These are phyloP conservation scores for Ctenicera cuprea DNA, from an alignment of 2,888 invertebrate genomes.

Conservation along the genomic window DNA sequence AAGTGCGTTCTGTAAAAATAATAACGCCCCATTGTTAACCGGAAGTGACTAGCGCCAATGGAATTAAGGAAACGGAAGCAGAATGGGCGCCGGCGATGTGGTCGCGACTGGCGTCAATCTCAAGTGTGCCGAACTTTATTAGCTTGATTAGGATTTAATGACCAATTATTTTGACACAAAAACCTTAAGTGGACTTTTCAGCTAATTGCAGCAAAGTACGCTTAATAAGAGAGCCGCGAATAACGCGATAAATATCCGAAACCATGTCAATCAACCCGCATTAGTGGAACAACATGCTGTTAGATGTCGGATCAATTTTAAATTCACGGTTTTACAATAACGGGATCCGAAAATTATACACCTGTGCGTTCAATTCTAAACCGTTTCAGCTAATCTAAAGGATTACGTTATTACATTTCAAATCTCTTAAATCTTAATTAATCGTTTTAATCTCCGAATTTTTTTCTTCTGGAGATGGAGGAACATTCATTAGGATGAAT, in stretches of 20 bases:
- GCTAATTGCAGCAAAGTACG: conserved; percentile 35
- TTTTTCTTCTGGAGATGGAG: conserved; percentile 11
- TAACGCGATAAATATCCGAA: conserved; percentile 42
- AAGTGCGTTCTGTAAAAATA: conserved; percentile 56
- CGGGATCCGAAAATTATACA: conserved; percentile 37
- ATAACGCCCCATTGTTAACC: conserved; percentile 56
- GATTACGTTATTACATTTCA: conserved; percentile 35
- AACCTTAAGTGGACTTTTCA: conserved; percentile 26
- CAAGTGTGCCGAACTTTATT: conserved; percentile 35
- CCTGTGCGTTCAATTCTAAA: conserved; percentile 33
- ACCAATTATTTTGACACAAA: conserved; percentile 46
- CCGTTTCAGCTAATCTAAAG: conserved; percentile 28
- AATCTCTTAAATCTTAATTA: conserved; percentile 39
- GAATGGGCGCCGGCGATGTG: conserved; percentile 52
- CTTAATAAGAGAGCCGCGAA: conserved; percentile 24
- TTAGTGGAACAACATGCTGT: conserved; percentile 40
- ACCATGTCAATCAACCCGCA: conserved; percentile 38
- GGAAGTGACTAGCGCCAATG: conserved; percentile 58
- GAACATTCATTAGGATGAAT: conserved; percentile 43
- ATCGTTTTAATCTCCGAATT: conserved; percentile 25
- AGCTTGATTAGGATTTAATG: conserved; percentile 48
- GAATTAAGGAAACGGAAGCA: conserved; percentile 56
- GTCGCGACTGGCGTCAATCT: conserved; percentile 54
- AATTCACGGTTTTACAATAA: conserved; percentile 36
- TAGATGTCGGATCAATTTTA: conserved; percentile 38